Evolutionary conservation across 2,888 invertebrate species (phyloP).

Genomic region (Chrysolina americana): DNA sequence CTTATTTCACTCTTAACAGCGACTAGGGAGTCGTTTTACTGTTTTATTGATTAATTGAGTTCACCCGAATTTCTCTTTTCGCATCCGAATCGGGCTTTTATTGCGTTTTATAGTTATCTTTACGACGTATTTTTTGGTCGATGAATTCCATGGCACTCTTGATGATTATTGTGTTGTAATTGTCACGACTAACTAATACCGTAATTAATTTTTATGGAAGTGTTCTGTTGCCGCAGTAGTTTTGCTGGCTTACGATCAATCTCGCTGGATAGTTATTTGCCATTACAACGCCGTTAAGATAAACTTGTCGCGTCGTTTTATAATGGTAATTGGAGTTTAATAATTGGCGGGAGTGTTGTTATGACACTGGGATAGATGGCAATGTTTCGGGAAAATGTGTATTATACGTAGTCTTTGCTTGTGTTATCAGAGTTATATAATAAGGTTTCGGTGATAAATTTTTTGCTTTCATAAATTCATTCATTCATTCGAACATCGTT

Average conservation of each 20-base stretch:
- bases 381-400: background rate
- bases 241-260: constrained; percentile 50
- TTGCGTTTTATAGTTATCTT: constrained; percentile 68
- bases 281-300: constrained; percentile 47
- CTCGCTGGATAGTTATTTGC: constrained; percentile 42
- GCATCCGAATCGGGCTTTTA: constrained; percentile 61
- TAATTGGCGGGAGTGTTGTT: constrained; percentile 42
- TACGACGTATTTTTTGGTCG: constrained; percentile 62
- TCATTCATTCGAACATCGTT: no score
- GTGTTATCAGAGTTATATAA: background rate
- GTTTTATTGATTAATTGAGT: constrained; percentile 71
- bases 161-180: constrained; percentile 63
- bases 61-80: constrained; percentile 67
- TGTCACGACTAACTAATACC: constrained; percentile 64
- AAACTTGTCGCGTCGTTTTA: constrained; percentile 37
- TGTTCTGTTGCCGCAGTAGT: constrained; percentile 50
- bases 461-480: no score
- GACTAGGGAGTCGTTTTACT: constrained; percentile 69
- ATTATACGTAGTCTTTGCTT: background rate
- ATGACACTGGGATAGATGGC: constrained; percentile 22
- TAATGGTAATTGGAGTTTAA: constrained; percentile 44
- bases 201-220: constrained; percentile 67
- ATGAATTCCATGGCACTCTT: constrained; percentile 52
- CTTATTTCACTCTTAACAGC: constrained; percentile 67
- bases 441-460: no score